Conservation (phyloP, 2,113 vertebrate species). For the Actinemys pallida region DNA sequence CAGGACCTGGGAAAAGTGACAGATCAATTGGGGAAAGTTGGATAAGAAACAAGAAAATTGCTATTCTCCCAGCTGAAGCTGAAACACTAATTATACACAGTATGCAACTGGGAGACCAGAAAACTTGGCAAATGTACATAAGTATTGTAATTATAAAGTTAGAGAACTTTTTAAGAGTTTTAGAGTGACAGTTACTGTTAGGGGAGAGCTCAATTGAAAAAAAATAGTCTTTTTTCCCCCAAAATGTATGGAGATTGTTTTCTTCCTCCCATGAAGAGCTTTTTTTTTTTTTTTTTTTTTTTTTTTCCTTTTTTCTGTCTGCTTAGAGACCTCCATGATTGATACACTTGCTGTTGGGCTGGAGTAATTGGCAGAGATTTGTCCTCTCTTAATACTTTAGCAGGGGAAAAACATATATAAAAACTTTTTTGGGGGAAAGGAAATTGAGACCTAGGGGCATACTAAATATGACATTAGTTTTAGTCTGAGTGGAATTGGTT, state of each 20-base stretch:
- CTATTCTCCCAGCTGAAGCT: background rate
- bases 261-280: background rate
- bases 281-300: slow-evolving; percentile 10
- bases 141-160: slow-evolving; percentile 5
- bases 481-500: background rate
- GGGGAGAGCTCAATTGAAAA: background rate
- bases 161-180: slow-evolving; percentile 5
- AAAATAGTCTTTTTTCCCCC: background rate
- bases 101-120: background rate
- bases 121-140: background rate
- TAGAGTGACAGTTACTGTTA: background rate
- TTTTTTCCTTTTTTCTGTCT: background rate
- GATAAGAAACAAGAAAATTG: background rate
- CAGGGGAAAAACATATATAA: background rate
- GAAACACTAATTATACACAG: slow-evolving; percentile 4
- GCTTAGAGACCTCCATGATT: background rate
- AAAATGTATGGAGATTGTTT: background rate
- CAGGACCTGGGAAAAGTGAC: background rate
- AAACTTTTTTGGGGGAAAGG: background rate
- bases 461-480: background rate
- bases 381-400: background rate
- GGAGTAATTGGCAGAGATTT: background rate
- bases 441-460: background rate
- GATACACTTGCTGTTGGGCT: background rate
- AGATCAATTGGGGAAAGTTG: background rate